Evolutionary conservation across 2,797 vertebrate genomes (phyloP).

Genomic region (Heteromormyrus szaboi): DNA sequence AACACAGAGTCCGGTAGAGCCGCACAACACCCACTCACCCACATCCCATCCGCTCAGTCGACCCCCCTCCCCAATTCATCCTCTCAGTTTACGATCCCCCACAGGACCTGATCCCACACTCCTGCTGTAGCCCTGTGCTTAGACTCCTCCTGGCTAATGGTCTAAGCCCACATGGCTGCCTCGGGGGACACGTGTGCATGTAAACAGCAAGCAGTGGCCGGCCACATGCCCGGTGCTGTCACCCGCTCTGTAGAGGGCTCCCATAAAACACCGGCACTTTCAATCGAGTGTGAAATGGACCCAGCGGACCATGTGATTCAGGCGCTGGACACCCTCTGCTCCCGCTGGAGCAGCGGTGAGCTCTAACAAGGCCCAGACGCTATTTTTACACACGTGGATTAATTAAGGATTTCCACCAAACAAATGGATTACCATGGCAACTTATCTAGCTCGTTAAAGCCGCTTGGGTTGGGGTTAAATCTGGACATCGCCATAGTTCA

Average conservation of each 20-base stretch:
- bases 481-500: neutral
- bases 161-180: neutral
- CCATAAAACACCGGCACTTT: neutral
- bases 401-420: neutral
- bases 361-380: neutral
- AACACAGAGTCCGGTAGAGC: neutral
- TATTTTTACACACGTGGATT: neutral
- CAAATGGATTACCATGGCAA: conserved; percentile 17
- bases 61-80: neutral
- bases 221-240: neutral
- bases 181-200: neutral
- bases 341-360: neutral
- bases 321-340: neutral
- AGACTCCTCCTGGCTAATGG: neutral
- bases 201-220: neutral
- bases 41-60: neutral
- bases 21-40: neutral
- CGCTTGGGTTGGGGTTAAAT: neutral
- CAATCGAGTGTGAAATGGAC: conserved; percentile 8
- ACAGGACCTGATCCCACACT: neutral
- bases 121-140: neutral
- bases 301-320: neutral
- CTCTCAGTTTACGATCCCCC: neutral
- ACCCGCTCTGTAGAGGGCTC: neutral
- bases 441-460: neutral